phyloP scores from a whole-genome alignment of 2,797 vertebrate species.

The Todus mexicanus region DNA sequence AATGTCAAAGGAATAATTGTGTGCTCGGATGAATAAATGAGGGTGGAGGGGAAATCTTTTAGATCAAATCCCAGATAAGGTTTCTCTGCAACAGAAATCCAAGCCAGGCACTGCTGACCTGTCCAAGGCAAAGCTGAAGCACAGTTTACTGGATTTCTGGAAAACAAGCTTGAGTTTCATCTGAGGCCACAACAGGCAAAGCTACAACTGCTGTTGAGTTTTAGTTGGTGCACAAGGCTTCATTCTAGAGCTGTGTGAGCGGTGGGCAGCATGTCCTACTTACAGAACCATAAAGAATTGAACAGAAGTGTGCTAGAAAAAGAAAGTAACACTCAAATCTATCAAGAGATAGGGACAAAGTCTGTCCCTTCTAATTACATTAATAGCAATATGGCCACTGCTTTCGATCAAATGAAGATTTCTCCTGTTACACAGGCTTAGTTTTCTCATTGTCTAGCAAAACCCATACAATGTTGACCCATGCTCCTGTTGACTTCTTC shows the following conservation, averaged over 20 bases:
- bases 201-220: not conserved
- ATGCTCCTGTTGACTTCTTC: not conserved
- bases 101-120: not conserved
- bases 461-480: not conserved
- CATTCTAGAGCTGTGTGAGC: not conserved
- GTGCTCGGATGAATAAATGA: not conserved
- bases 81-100: not conserved
- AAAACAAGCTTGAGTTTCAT: not conserved
- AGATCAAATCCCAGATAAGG: not conserved
- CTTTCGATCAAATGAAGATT: not conserved
- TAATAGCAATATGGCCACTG: not conserved
- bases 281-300: not conserved
- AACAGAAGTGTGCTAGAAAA: not conserved
- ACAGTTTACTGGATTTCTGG: not conserved
- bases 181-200: not conserved
- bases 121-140: not conserved
- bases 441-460: not conserved
- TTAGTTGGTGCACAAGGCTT: not conserved
- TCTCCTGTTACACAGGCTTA: not conserved
- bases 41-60: not conserved
- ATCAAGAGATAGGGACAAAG: not conserved
- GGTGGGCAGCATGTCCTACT: not conserved
- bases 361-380: not conserved
- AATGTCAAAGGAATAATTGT: not conserved
- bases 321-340: not conserved